Conservation (phyloP, 2,888 invertebrate species). For the Calephelis perditalis region DNA sequence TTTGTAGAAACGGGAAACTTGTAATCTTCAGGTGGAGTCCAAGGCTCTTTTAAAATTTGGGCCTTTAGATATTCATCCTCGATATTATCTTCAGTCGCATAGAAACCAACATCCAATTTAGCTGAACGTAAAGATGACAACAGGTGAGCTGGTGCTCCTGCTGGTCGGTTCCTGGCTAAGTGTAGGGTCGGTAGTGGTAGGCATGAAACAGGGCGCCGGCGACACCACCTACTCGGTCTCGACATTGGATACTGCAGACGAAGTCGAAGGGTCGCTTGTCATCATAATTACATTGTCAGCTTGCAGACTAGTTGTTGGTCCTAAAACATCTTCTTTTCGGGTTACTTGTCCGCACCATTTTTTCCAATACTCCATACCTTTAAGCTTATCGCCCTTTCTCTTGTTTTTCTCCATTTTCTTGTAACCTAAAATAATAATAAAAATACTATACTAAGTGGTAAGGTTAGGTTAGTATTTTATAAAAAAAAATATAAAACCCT, state of each 20-base stretch:
- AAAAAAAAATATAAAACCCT: too few relatives aligned
- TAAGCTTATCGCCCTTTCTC: background rate
- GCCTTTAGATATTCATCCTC: background rate
- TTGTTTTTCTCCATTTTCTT: conserved; percentile 2
- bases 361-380: background rate
- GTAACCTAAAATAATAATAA: background rate
- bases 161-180: background rate
- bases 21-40: background rate
- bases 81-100: background rate
- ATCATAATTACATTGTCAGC: background rate
- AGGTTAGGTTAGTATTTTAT: too few relatives aligned
- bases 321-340: background rate
- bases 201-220: background rate
- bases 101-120: conserved; percentile 2
- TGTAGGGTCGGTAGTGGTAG: background rate
- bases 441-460: background rate
- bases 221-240: background rate
- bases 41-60: conserved; percentile 3
- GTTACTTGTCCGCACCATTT: background rate
- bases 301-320: background rate
- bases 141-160: background rate
- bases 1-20: background rate
- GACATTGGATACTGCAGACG: background rate
- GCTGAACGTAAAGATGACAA: background rate
- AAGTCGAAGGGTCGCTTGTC: background rate